Conservation (phyloP, 2,113 vertebrate species). For the Dipodomys stephensi region DNA sequence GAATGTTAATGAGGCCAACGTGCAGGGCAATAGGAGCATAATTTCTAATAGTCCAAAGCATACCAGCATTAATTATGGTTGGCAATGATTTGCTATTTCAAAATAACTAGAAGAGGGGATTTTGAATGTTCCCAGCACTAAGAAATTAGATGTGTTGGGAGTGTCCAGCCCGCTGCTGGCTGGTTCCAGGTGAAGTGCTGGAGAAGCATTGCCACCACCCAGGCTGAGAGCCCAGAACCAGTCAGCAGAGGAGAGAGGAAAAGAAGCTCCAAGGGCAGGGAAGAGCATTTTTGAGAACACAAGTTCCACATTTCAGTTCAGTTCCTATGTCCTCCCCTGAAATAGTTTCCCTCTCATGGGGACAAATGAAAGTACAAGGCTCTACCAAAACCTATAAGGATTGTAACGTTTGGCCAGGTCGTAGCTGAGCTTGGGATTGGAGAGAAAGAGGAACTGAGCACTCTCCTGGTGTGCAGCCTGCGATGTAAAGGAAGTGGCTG, state of each 20-base stretch:
- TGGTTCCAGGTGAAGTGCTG: no score
- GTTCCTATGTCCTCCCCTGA: constrained; percentile 93
- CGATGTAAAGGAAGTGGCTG: constrained; percentile 94
- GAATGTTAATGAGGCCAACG: neutral
- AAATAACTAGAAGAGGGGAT: neutral
- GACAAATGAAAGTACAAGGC: constrained; percentile 95
- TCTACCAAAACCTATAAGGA: constrained; percentile 93
- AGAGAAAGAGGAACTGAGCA: constrained; percentile 98
- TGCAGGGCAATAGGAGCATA: neutral
- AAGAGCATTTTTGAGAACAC: no score
- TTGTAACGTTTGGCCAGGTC: constrained; percentile 98
- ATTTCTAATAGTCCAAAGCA: neutral
- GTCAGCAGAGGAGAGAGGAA: no score
- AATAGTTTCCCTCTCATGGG: constrained; percentile 96
- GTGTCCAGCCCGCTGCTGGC: no score
- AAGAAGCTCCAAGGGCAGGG: no score
- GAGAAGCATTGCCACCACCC: no score
- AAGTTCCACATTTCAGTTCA: constrained; percentile 77
- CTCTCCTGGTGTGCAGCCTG: constrained; percentile 95
- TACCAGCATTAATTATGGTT: neutral
- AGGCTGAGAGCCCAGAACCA: no score
- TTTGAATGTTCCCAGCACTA: neutral
- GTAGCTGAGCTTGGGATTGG: constrained; percentile 97
- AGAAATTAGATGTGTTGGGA: neutral
- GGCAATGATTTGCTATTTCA: neutral